Base-by-base conservation (phyloP, 2,113 vertebrate species). In the Eonycteris spelaea region DNA sequence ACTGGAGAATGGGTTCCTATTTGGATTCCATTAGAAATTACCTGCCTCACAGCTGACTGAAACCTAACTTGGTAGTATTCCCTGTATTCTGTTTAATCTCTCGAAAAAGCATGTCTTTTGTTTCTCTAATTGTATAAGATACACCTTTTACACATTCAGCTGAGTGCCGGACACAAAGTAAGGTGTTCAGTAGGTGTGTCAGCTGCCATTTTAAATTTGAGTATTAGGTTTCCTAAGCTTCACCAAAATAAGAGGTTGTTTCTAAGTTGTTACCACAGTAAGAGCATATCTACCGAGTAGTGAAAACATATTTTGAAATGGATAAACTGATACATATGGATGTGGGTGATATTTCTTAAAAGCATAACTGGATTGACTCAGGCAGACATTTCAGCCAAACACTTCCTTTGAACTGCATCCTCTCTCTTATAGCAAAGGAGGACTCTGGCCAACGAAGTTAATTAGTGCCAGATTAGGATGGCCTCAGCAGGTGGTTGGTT, bases 401-500 rank as follows among this genome's bases (percentile, higher is more conserved):
- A 88, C 85, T 97, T 97, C 92, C 79, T 95, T 95, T 96, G 59
- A 96, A 95, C 59, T 90, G 77, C 55, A 80, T 92, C 43, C 35
- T 97, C 45, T 94, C 24, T 92, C 57, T 70, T 79, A 84, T 78
- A 87, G 70, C 79, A 94, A 21, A 91, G 61, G 24, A 95, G 68
- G 30, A 80, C 59, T 95, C 22, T 2, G 65, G 92, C 94, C 97
- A 97, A 74, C 0, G 3, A 85, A 95, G 79, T 87, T 97, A 97
- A 97, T 97, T 96, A 92, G 24, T 97, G 84, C 90, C 95, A 97
- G 92, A 95, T 91, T 86, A 97, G 92, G 84, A 82, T 77, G 83
- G 87, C n/a, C 79, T 43, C 19, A 70, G 80, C 95, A 95, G 86
- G 95, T 97, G 95, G 90, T 67, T 82, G 67, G 79, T 96, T 94